Percentiles rank a stretch among this genome's conserved stretches.
Conservation (phyloP, 2,888 invertebrate genomes). For the Bombyx huttoni region DNA sequence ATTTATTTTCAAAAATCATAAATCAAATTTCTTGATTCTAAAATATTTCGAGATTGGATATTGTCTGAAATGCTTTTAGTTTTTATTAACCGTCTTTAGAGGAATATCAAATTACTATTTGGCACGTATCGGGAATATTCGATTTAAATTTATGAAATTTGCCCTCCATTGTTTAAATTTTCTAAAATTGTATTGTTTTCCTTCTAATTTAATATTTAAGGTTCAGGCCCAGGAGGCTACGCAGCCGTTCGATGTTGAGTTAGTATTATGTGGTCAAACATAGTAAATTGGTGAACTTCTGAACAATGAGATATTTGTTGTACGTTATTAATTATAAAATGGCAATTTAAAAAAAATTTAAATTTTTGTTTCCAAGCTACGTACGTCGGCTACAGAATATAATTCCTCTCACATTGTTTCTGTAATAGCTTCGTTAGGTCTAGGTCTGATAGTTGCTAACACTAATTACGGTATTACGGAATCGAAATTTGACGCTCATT, state of each 20-base stretch:
- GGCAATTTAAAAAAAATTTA: background rate
- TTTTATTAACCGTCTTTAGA: too few relatives aligned
- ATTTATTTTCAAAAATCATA: background rate
- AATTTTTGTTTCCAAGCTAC: background rate
- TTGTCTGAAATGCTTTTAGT: too few relatives aligned
- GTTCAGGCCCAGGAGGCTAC: conserved; percentile 13
- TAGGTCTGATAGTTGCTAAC: too few relatives aligned
- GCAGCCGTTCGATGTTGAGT: conserved; percentile 16
- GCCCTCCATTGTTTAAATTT: conserved; percentile 11
- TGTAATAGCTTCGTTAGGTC: too few relatives aligned
- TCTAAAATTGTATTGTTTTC: conserved; percentile 13
- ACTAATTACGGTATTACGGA: too few relatives aligned
- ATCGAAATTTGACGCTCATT: too few relatives aligned
- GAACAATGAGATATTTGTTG: background rate
- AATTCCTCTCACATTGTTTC: too few relatives aligned
- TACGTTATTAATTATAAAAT: background rate
- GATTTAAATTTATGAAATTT: conserved; percentile 12
- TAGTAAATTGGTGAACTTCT: background rate
- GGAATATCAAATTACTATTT: conserved; percentile 1
- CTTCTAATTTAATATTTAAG: conserved; percentile 22
- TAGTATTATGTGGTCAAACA: conserved; percentile 7
- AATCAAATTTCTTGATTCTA: too few relatives aligned
- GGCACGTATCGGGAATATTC: conserved; percentile 17
- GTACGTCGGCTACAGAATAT: too few relatives aligned
- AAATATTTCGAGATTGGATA: too few relatives aligned